Conservation (phyloP, 2,888 invertebrate genomes). For the Spatulosminthurus flaviceps region DNA sequence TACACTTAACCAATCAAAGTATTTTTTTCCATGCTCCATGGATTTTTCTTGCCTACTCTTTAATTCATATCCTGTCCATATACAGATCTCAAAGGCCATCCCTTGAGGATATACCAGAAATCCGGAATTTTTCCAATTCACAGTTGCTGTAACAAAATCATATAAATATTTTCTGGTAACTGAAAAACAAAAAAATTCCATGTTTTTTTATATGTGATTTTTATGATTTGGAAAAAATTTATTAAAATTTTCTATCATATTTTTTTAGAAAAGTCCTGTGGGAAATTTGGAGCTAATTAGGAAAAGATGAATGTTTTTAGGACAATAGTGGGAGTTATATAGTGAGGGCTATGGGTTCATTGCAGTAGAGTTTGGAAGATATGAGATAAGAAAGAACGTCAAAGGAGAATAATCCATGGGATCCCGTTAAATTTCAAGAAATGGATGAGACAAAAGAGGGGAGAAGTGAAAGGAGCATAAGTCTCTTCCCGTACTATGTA, state of each 20-base stretch:
- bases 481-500: neutral
- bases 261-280: too few species aligned
- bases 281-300: too few species aligned
- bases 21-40: neutral
- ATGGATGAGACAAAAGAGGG: neutral
- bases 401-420: neutral
- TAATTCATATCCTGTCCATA: neutral
- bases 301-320: too few species aligned
- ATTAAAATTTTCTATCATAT: too few species aligned
- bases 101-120: too few species aligned
- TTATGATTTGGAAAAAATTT: too few species aligned
- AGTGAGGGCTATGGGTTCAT: neutral
- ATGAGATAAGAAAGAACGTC: neutral
- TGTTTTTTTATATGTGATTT: too few species aligned
- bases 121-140: too few species aligned
- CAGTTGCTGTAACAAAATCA: too few species aligned
- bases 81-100: neutral
- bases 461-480: neutral
- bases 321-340: too few species aligned
- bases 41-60: neutral
- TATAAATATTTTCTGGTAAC: too few species aligned
- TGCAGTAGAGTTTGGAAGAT: neutral
- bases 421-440: neutral
- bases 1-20: neutral
- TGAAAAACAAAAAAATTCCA: too few species aligned